Evolutionary conservation across 1,140 invertebrate genomes (phyloP).

Genomic region (Caenorhabditis remanei): DNA sequence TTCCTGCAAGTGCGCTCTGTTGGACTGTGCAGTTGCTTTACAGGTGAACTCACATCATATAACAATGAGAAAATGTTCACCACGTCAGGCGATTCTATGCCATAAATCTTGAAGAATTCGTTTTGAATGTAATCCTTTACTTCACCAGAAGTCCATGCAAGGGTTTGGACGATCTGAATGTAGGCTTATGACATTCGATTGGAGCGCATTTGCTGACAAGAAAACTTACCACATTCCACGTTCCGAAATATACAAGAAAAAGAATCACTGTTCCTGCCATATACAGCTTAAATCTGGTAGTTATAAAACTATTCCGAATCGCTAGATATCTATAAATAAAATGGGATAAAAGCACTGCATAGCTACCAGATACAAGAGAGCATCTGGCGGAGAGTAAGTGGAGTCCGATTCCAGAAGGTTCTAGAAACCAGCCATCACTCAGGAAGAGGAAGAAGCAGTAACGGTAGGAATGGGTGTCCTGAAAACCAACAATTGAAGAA

Average conservation of each 20-base stretch:
- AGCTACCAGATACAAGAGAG: not conserved
- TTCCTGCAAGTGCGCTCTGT: not conserved
- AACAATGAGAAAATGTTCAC: not conserved
- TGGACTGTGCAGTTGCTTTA: no score
- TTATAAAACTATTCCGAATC: not conserved
- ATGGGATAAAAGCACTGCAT: not conserved
- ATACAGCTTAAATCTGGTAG: not conserved
- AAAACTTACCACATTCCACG: not conserved
- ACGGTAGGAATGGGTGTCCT: not conserved
- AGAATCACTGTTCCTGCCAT: not conserved
- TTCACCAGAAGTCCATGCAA: not conserved
- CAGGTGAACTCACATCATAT: not conserved
- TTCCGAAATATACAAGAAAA: not conserved
- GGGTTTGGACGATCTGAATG: not conserved
- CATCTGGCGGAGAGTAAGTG: not conserved
- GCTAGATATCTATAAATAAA: not conserved
- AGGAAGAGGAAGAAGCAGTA: not conserved
- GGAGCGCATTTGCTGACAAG: not conserved
- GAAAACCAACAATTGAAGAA: not conserved
- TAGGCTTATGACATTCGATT: not conserved
- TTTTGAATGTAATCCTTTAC: not conserved
- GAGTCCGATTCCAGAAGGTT: not conserved
- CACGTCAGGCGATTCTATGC: not conserved
- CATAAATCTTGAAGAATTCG: not conserved
- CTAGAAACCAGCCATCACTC: not conserved